Evolutionary conservation across 2,797 vertebrate species (phyloP), one percentile per base, ranked within the genome.

Genomic region (Tokudaia muenninki): DNA sequence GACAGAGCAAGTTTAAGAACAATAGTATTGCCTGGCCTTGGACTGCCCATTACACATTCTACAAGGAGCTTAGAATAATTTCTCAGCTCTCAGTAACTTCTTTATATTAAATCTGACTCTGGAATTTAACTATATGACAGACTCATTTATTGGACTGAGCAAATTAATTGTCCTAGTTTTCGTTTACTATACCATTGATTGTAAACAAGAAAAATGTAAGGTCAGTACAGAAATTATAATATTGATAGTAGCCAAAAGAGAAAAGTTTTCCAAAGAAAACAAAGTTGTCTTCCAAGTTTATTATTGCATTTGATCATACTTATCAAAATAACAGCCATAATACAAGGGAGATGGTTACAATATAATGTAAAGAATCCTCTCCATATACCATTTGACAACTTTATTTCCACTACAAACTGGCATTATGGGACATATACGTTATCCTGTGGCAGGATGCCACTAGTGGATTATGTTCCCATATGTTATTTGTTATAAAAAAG

Each of bases 391-490:
- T 65, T 26, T 94, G 96, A 95, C 91, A 96, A 57, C n/a, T 96
- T 97, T 93, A 91, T 97, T 97, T 97, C 70, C 59, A 14, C 88
- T 81, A 61, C 90, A 96, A 63, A 95, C 61, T 52, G 75, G 16
- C 10, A 4, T 86, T 97, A 97, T 95, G 50, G 7, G 87, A 70
- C 59, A 65, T 26, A 10, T 95, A 94, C 94, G 63, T 97, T 96
- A 67, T 88, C 81, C 74, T 59, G 72, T 91, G n/a, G 52, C 17
- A 37, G 13, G 4, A 37, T 61, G 92, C 65, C 72, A 94, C 90
- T 57, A 61, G 16, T 3, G 21, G 77, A 81, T 96, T 87, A 70
- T 92, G 37, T 72, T 80, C 63, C 16, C 67, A 7, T 37, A n/a
- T 74, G 34, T 78, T 97, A 94, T 96, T 78, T 92, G 77, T 94